A percentile compares a stretch with the other conserved stretches of the same genome.
Conservation (phyloP, 2,113 vertebrate species). For the Catharus fuscescens region DNA sequence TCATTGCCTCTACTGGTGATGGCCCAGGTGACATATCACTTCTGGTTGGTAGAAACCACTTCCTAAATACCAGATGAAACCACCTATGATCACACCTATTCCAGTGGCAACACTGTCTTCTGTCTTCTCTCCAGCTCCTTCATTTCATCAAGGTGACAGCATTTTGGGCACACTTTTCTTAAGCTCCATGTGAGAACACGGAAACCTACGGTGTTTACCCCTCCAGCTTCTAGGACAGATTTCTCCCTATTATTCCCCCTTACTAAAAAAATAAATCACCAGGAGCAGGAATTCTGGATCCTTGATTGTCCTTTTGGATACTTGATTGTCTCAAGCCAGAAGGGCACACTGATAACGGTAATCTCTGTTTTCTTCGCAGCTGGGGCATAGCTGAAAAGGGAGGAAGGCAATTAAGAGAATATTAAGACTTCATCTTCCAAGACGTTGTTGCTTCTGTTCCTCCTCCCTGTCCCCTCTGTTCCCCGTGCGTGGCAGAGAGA, state of each 20-base stretch:
- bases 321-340: not conserved
- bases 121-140: not conserved
- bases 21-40: not conserved
- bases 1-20: not conserved
- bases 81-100: not conserved
- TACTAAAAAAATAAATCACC: not conserved
- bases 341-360: slow-evolving; percentile 20
- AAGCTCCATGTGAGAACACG: not conserved
- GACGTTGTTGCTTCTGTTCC: slow-evolving; percentile 38
- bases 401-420: slow-evolving; percentile 26
- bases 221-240: not conserved
- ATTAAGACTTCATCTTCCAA: slow-evolving; percentile 46
- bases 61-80: not conserved
- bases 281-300: not conserved
- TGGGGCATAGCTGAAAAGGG: slow-evolving; percentile 1
- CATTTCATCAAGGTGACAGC: not conserved
- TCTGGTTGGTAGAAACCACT: not conserved
- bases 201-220: not conserved
- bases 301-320: not conserved
- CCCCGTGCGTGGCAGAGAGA: not conserved
- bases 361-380: slow-evolving; percentile 17
- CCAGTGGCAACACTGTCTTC: not conserved
- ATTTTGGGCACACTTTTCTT: not conserved
- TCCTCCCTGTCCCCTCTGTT: slow-evolving; percentile 14
- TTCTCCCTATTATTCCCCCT: not conserved